phyloP scores from a whole-genome alignment of 2,888 invertebrate species.

The Platyscelio sp. region DNA sequence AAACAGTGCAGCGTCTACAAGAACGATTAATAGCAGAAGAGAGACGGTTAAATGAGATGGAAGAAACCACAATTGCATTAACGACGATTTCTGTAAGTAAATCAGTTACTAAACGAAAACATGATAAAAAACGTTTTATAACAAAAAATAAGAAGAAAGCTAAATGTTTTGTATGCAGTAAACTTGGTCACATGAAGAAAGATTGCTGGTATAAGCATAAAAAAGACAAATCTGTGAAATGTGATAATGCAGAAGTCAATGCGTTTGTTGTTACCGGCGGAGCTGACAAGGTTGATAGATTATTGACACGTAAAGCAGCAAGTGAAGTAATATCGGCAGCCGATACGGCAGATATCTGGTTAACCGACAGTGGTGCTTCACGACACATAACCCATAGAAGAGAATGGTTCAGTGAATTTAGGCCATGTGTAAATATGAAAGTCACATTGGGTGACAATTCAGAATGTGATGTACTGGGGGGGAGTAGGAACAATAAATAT shows the following conservation, averaged over 20 bases:
- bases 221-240: neutral
- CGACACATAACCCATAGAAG: conserved; percentile 4
- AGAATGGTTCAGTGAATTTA: neutral
- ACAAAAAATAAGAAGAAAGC: neutral
- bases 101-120: too few species aligned
- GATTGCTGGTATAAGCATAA: neutral
- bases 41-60: conserved; percentile 22
- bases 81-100: neutral
- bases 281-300: too few species aligned
- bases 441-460: neutral
- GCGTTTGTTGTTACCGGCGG: conserved; percentile 24
- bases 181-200: neutral
- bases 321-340: neutral
- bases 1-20: conserved; percentile 52
- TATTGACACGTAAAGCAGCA: too few species aligned
- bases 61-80: conserved; percentile 31
- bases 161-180: neutral
- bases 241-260: too few species aligned
- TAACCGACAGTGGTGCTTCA: neutral
- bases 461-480: conserved; percentile 33
- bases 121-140: neutral
- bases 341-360: neutral
- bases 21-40: conserved; percentile 63
- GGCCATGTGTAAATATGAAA: neutral
- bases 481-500: conserved; percentile 46